phyloP scores from a whole-genome alignment of 1,140 invertebrate genomes.

The Atopsyche davidsoni region DNA sequence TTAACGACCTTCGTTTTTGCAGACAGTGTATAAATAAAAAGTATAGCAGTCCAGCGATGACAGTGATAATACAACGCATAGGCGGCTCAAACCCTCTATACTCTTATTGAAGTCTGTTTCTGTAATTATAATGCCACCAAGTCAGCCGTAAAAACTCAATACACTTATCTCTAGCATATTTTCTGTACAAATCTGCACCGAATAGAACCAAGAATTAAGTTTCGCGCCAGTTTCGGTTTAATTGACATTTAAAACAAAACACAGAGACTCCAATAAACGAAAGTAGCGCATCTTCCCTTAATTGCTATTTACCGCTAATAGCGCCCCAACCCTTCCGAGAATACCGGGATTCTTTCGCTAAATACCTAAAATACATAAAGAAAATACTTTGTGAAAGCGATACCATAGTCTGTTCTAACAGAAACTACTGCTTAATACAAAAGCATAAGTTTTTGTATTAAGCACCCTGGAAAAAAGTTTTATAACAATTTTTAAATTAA shows the following conservation, averaged over 20 bases:
- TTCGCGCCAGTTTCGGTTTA: slow-evolving; percentile 18
- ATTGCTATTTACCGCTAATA: slow-evolving; percentile 32
- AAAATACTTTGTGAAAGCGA: slow-evolving; percentile 19
- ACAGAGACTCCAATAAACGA: slow-evolving; percentile 27
- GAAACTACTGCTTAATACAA: no score
- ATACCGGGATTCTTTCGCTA: slow-evolving; percentile 19
- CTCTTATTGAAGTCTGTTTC: neutral
- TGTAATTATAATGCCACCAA: neutral
- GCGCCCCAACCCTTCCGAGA: slow-evolving; percentile 10
- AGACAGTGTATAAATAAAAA: no score
- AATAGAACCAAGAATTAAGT: neutral
- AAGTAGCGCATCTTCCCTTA: slow-evolving; percentile 25
- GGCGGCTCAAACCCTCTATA: neutral
- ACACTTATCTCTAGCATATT: neutral
- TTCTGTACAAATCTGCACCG: neutral
- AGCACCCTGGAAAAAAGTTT: no score
- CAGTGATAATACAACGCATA: neutral
- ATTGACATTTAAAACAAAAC: slow-evolving; percentile 25
- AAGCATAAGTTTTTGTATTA: no score
- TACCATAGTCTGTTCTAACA: no score
- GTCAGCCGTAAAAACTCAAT: neutral
- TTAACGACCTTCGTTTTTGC: no score
- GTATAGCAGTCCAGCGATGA: no score
- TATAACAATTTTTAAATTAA: no score
- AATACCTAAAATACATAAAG: slow-evolving; percentile 30